Base-by-base conservation (phyloP, 2,888 invertebrate genomes). In the Cataglyphis livida region DNA sequence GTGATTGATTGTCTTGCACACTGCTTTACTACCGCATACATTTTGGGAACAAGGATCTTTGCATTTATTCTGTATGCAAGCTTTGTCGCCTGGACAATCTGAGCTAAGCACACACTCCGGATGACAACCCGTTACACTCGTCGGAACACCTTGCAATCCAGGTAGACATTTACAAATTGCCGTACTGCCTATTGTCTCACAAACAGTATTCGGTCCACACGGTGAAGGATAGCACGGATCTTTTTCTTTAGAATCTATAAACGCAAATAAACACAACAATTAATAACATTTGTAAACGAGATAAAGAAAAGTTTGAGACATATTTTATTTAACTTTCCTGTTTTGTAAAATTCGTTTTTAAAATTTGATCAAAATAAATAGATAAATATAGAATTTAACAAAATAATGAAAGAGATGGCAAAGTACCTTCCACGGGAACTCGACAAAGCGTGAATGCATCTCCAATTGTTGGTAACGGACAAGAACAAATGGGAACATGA, bases 51-150 rank as follows among this genome's bases (percentile, higher is more conserved):
- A 98, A 2, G 98, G 98, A 94, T 98, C 97, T 18, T 96, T 95
- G 93, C 98, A 98, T 91, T 97, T 96, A 86, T 96, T 96, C 91
- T 97, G 97, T 88, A 98, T 96, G 92, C 98, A 98, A 73, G 97
- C 97, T 94, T 98, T 97, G 76, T 96, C 97, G 73, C 97, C 96
- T 5, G 98, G 96, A 93, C 98, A 98, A 88, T 98, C 98, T 38
- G 97, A 97, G 62, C 94, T 95, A 41, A 95, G 92, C 48, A 95
- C 93, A 75, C 95, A 95, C 84, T 95, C 95, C 0, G 95, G 95
- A 81, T 94, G 93, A 82, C 95, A 95, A 4, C 95, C 95, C n/a
- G 93, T 92, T 2, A 95, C 94, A 44, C 94, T 93, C 0, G 94
- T 93, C 79, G 95, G 94, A 81, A 95, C 94, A 44, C 95, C 95